Conservation (phyloP, 2,113 vertebrate genomes). For the Danionella cerebrum region DNA sequence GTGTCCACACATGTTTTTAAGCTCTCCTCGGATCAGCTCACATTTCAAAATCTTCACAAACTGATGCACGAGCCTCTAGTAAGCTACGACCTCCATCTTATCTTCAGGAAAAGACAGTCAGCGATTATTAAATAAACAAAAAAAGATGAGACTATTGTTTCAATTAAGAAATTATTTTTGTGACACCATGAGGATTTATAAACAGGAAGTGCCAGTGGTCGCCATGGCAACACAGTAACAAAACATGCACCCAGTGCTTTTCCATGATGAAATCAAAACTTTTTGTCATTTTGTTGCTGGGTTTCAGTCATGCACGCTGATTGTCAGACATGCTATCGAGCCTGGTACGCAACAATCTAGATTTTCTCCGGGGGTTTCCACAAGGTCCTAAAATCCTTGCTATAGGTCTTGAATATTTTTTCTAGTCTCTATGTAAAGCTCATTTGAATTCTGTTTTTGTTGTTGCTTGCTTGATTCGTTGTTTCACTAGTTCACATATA, state of each 20-base stretch:
- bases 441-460: not conserved
- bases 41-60: not conserved
- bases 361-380: too few relatives aligned
- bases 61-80: too few relatives aligned
- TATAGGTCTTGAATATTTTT: too few relatives aligned
- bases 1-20: not conserved
- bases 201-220: conserved; percentile 1
- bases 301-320: not conserved
- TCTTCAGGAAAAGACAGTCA: too few relatives aligned
- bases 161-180: conserved; percentile 9
- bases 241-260: not conserved
- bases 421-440: too few relatives aligned
- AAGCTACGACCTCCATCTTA: too few relatives aligned
- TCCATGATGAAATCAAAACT: not conserved
- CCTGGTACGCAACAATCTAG: too few relatives aligned
- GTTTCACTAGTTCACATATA: too few relatives aligned
- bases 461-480: not conserved
- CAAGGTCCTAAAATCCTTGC: too few relatives aligned
- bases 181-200: not conserved
- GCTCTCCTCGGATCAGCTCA: not conserved
- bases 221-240: not conserved
- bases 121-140: too few relatives aligned
- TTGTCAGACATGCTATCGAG: not conserved
- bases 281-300: not conserved
- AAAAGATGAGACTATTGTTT: too few relatives aligned